Evolutionary conservation across 1,140 invertebrate genomes (phyloP).

Genomic region (Eulimnadia texana): DNA sequence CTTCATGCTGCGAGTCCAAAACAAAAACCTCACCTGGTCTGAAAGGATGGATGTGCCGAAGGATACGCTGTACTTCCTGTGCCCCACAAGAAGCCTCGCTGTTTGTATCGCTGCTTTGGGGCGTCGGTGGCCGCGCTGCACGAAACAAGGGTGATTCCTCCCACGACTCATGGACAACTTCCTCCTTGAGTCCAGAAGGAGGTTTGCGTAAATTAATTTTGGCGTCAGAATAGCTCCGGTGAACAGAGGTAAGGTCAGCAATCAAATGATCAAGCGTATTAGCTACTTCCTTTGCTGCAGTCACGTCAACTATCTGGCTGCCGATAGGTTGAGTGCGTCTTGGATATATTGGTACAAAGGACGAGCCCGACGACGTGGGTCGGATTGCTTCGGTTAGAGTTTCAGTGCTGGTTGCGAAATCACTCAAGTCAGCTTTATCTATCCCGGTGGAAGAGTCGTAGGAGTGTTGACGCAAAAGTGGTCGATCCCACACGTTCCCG

Average conservation of each 20-base stretch:
- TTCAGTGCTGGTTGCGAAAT: constrained; percentile 19
- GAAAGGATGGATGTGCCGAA: constrained; percentile 12
- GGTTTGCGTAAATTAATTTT: neutral
- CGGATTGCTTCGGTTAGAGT: constrained; percentile 18
- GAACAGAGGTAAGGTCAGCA: constrained; percentile 1
- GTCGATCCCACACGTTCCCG: no score
- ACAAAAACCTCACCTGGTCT: constrained; percentile 8
- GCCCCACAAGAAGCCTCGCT: constrained; percentile 11
- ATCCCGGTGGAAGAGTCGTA: no score
- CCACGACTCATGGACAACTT: neutral
- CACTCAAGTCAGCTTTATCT: constrained; percentile 21
- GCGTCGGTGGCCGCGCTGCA: constrained; percentile 11
- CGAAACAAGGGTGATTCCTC: constrained; percentile 9
- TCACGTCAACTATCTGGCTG: neutral
- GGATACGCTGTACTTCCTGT: constrained; percentile 11
- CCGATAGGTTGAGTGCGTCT: neutral
- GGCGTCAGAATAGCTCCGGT: neutral
- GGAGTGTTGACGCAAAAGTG: no score
- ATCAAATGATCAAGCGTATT: constrained; percentile 9
- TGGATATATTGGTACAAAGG: constrained; percentile 19
- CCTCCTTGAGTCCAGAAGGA: neutral
- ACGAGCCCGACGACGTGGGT: no score
- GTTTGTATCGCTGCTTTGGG: constrained; percentile 14
- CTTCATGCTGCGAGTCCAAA: neutral
- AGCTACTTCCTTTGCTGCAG: neutral